Conservation (phyloP, 2,888 invertebrate genomes). For the Siphonodentalium dalli region DNA sequence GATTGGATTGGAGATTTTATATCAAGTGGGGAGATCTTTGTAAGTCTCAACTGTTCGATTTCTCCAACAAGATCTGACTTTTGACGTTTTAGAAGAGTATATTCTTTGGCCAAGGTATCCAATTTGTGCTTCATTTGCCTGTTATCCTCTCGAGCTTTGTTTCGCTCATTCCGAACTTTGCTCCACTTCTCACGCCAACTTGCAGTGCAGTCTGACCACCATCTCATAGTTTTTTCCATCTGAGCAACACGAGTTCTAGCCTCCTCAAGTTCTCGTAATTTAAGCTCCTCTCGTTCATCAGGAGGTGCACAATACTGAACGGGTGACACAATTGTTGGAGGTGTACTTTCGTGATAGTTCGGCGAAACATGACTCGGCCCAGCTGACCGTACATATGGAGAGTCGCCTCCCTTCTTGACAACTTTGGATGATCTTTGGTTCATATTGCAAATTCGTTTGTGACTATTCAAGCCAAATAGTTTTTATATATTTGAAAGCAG, state of each 20-base stretch:
- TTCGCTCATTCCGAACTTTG: conserved; percentile 86
- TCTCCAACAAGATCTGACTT: conserved; percentile 80
- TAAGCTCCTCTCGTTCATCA: conserved; percentile 70
- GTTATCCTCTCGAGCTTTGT: conserved; percentile 89
- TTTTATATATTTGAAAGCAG: too few species aligned
- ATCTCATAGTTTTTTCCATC: conserved; percentile 99
- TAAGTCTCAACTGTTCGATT: too few species aligned
- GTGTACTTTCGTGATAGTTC: too few species aligned
- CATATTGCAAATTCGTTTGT: too few species aligned
- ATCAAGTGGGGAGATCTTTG: too few species aligned
- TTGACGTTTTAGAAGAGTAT: conserved; percentile 77
- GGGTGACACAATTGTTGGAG: too few species aligned
- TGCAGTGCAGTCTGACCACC: conserved; percentile 99
- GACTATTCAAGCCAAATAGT: too few species aligned
- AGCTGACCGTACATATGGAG: too few species aligned
- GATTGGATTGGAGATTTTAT: not conserved
- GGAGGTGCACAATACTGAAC: too few species aligned
- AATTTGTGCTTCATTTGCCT: conserved; percentile 82
- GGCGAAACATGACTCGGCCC: too few species aligned
- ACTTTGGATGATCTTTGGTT: too few species aligned
- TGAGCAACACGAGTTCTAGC: conserved; percentile 92
- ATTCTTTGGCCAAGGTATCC: conserved; percentile 69
- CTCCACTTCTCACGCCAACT: conserved; percentile 97
- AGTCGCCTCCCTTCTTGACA: too few species aligned
- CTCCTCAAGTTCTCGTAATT: conserved; percentile 87